Evolutionary conservation across 2,888 invertebrate species (phyloP).

Genomic region (Apamea sordens): DNA sequence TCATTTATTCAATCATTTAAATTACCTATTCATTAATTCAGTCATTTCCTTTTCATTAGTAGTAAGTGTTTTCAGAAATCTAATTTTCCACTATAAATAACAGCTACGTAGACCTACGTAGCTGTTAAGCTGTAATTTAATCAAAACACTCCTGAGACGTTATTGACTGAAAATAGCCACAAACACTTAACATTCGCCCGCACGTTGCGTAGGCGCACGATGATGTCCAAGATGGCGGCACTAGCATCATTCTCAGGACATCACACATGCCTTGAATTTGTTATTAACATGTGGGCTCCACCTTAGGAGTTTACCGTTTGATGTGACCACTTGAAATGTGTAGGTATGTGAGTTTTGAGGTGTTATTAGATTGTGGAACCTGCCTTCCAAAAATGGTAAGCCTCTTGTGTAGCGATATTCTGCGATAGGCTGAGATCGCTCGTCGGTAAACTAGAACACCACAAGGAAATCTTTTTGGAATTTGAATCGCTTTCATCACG

Average conservation of each 20-base stretch:
- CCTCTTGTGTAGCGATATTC: not conserved
- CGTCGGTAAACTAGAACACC: not conserved
- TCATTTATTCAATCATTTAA: not conserved
- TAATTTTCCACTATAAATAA: not conserved
- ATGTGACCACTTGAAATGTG: slow-evolving; percentile 55
- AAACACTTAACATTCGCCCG: slow-evolving; percentile 55
- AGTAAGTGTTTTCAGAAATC: not conserved
- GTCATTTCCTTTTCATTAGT: not conserved
- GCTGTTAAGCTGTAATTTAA: not conserved
- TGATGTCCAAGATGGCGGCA: slow-evolving; percentile 54
- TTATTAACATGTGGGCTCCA: slow-evolving; percentile 60
- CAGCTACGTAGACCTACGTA: not conserved
- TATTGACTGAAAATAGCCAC: slow-evolving; percentile 44
- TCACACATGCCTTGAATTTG: slow-evolving; percentile 59
- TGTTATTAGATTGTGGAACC: slow-evolving; percentile 20
- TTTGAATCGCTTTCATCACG: not conserved
- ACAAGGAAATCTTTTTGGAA: not conserved
- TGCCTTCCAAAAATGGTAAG: slow-evolving; percentile 7
- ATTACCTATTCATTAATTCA: not conserved
- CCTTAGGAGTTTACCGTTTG: slow-evolving; percentile 59
- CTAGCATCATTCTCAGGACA: slow-evolving; percentile 60
- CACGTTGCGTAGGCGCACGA: slow-evolving; percentile 50
- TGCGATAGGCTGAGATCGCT: not conserved
- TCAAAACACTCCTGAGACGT: slow-evolving; percentile 4
- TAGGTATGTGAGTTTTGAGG: slow-evolving; percentile 43